phyloP scores from a whole-genome alignment of 1,140 invertebrate species.

The Papilio aristodemus region DNA sequence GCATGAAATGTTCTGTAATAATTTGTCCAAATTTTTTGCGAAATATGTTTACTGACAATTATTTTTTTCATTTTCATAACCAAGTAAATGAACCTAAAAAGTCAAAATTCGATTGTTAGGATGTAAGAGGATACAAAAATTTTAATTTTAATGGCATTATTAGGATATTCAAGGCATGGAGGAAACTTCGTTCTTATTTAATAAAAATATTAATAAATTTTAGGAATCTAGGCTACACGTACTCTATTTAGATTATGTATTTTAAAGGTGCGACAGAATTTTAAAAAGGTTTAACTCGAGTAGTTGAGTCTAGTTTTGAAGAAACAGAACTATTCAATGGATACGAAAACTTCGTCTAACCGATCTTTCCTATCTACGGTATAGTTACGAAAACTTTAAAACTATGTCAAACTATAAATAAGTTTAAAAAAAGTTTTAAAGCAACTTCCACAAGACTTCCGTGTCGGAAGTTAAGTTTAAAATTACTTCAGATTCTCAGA shows the following conservation, averaged over 20 bases:
- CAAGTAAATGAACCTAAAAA: no score
- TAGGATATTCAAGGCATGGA: no score
- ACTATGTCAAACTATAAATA: constrained; percentile 15
- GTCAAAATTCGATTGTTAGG: no score
- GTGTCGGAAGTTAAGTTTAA: constrained; percentile 19
- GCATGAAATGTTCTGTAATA: no score
- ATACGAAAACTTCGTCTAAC: constrained; percentile 19
- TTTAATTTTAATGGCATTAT: no score
- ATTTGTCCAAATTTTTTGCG: no score
- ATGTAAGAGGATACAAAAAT: no score
- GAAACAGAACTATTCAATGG: constrained; percentile 10
- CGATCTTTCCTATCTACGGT: constrained; percentile 14
- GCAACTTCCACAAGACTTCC: constrained; percentile 21
- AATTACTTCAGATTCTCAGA: constrained; percentile 13
- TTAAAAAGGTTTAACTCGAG: background rate
- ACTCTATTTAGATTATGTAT: background rate
- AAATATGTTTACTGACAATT: no score
- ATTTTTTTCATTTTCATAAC: no score
- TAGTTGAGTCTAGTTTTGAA: background rate
- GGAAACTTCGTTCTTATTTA: no score
- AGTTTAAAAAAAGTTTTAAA: constrained; percentile 23
- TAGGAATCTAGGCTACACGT: no score
- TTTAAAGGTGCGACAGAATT: background rate
- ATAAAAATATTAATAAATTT: no score
- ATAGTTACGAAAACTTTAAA: constrained; percentile 13